A percentile compares a stretch with the other conserved stretches of the same genome.
These are phyloP conservation scores for Cephalopachus bancanus DNA, from an alignment of 2,797 vertebrate genomes.

Conservation along the genomic window DNA sequence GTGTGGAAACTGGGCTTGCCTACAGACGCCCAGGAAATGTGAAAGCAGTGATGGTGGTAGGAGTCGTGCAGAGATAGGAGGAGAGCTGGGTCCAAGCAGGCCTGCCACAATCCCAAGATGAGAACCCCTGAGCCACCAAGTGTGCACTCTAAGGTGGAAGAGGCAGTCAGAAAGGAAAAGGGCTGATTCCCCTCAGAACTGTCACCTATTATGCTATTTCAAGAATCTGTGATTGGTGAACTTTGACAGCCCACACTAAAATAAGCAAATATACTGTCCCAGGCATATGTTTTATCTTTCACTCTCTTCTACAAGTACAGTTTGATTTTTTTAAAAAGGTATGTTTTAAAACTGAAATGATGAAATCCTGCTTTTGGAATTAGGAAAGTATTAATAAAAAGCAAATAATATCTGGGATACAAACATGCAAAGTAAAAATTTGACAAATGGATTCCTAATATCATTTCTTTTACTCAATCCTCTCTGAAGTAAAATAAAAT, in stretches of 20 bases:
- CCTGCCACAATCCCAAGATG: neutral
- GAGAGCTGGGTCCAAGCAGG: neutral
- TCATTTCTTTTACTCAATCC: neutral
- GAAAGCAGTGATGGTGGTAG: neutral
- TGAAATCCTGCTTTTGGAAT: neutral
- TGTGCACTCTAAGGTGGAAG: neutral
- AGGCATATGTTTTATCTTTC: neutral
- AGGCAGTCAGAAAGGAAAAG: neutral
- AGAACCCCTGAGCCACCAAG: too few species aligned
- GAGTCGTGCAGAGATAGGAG: neutral
- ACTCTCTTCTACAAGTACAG: neutral
- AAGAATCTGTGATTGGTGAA: neutral
- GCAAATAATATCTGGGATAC: neutral
- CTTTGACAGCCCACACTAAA: neutral
- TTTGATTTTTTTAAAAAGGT: too few species aligned
- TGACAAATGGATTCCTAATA: neutral
- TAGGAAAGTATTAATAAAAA: neutral
- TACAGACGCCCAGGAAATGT: neutral
- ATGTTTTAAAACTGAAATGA: too few species aligned
- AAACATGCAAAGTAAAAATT: neutral
- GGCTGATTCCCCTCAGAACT: neutral
- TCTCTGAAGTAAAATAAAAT: neutral
- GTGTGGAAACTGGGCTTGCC: neutral
- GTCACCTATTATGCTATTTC: too few species aligned
- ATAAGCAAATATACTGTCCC: neutral